Evolutionary conservation across 2,888 invertebrate species (phyloP), one percentile per base, ranked within the genome.

Genomic region (Pandemis cinnamomeana): DNA sequence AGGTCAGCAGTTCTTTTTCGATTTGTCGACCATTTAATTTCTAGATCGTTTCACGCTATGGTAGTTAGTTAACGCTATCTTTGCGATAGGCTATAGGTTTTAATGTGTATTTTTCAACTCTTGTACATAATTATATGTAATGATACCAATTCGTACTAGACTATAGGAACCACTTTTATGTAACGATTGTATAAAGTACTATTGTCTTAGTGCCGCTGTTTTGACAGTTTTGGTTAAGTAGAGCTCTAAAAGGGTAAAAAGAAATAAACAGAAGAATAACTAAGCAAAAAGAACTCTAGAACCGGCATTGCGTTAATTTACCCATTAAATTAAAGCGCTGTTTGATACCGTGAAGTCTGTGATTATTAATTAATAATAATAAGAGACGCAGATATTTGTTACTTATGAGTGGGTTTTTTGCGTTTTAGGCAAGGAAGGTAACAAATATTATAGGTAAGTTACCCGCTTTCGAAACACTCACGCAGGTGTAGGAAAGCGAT

Each of bases 401-500:
- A 46, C 46, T 11, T 46, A 11, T 11, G 5, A 11, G 11, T 46
- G 11, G 46, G 11, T 46, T 10, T 36, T 36, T 36, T 36, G 27
- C 2, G 27, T 36, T 36, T 36, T 36, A 36, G 27, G 27, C 27
- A 36, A 36, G 27, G 27, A 36, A 36, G 27, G 27, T 44, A 53
- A 53, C n/a, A 53, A 53, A 53, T n/a, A n/a, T n/a, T n/a, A n/a
- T n/a, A 48, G 48, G 11, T 5, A 11, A 48, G 11, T 4, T 53
- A 53, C 5, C 53, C 15, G n/a, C 53, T 20, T 20, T 13, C 60
- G 8, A 51, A 67, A 67, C 41, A 0, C 27, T 36, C 27, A 1
- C 46, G 64, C 46, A 71, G 58, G 41, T 48, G 41, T 58, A 5
- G 4, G 58, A 58, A 46, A 58, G 36, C 55, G 48, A 60, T 67